phyloP scores from a whole-genome alignment of 2,113 vertebrate genomes.

The Proterorhinus semilunaris region DNA sequence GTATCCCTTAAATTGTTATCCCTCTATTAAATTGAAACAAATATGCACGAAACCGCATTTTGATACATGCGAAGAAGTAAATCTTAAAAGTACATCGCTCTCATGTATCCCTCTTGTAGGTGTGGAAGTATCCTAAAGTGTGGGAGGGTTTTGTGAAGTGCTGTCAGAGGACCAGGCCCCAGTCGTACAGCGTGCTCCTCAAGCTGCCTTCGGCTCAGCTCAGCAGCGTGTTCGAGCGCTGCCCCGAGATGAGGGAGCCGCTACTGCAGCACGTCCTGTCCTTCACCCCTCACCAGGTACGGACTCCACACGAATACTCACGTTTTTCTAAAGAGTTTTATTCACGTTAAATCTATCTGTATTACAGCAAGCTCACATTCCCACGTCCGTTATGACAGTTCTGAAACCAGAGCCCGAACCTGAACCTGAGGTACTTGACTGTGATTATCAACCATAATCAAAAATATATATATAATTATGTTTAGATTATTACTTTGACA shows the following conservation, averaged over 20 bases:
- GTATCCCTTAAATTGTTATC: too few species aligned
- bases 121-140: conserved; percentile 96
- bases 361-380: conserved; percentile 87
- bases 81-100: too few species aligned
- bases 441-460: too few species aligned
- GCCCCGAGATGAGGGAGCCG: conserved; percentile 87
- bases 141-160: conserved; percentile 98
- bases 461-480: too few species aligned
- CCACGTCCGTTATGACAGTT: conserved; percentile 84
- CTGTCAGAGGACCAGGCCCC: conserved; percentile 91
- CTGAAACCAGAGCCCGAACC: conserved; percentile 75
- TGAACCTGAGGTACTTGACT: conserved; percentile 55
- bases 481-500: too few species aligned
- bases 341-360: neutral
- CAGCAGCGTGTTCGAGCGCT: conserved; percentile 86
- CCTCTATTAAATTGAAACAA: too few species aligned
- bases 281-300: conserved; percentile 89
- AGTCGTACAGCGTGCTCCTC: conserved; percentile 91
- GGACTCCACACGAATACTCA: accelerated
- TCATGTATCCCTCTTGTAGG: conserved; percentile 65
- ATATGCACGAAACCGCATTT: too few species aligned
- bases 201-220: conserved; percentile 88
- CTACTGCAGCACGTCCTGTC: conserved; percentile 86
- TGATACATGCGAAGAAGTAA: too few species aligned
- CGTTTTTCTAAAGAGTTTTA: neutral